Conservation (phyloP, 2,888 invertebrate genomes). For the Lissocephala sabroskyi region DNA sequence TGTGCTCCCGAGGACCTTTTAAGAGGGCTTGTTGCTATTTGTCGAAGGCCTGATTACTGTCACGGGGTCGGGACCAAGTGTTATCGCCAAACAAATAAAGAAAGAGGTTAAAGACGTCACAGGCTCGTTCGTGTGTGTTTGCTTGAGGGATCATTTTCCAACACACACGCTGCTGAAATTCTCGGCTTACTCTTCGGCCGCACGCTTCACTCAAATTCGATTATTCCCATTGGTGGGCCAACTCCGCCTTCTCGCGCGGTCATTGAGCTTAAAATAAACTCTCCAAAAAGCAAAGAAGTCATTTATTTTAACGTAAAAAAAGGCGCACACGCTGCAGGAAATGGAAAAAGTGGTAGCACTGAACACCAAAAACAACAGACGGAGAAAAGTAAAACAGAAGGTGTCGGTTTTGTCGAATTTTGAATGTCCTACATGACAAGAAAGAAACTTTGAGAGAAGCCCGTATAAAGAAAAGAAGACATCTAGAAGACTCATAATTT, state of each 20-base stretch:
- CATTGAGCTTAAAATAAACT: conserved; percentile 60
- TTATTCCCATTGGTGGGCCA: conserved; percentile 34
- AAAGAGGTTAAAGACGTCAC: conserved; percentile 22
- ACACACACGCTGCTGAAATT: conserved; percentile 5
- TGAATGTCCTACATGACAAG: no score
- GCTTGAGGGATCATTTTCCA: conserved; percentile 57
- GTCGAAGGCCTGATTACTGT: conserved; percentile 64
- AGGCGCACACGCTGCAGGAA: conserved; percentile 5
- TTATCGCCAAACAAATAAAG: conserved; percentile 66
- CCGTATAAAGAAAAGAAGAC: no score
- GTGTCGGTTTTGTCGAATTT: no score
- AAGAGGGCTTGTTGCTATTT: conserved; percentile 56
- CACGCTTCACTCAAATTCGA: conserved; percentile 67
- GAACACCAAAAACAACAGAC: conserved; percentile 4
- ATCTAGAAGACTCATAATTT: no score
- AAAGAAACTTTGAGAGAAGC: no score
- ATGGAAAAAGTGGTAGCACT: background rate
- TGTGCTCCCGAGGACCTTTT: background rate
- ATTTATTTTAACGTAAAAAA: conserved; percentile 58
- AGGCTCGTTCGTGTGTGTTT: conserved; percentile 37
- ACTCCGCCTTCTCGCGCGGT: conserved; percentile 6
- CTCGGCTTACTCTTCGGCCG: conserved; percentile 39
- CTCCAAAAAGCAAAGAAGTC: conserved; percentile 56
- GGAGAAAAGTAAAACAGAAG: conserved; percentile 10
- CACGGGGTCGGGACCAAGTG: conserved; percentile 46